These are phyloP conservation scores for Muraenolepis orangiensis DNA, from an alignment of 2,797 vertebrate species.

Conservation along the genomic window DNA sequence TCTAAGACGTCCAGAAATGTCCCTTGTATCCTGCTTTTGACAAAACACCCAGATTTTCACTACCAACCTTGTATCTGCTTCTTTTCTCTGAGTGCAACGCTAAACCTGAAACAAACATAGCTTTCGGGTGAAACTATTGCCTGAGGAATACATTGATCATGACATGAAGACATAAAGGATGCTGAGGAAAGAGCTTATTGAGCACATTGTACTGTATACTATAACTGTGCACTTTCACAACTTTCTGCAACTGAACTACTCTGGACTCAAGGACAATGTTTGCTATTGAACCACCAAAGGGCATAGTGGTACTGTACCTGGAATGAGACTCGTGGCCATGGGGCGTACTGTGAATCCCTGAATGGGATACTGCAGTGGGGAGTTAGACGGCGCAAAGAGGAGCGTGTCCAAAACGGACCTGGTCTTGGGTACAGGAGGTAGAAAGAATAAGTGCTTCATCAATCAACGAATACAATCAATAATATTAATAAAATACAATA, in stretches of 20 bases:
- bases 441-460: not conserved
- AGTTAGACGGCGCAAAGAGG: constrained; percentile 46
- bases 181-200: not conserved
- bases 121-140: not conserved
- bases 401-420: constrained; percentile 27
- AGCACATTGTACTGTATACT: not conserved
- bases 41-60: not conserved
- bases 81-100: constrained; percentile 17
- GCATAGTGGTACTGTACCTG: constrained; percentile 35
- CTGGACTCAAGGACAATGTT: not conserved
- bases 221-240: too few relatives aligned
- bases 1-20: not conserved
- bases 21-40: not conserved
- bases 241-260: not conserved
- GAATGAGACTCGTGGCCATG: constrained; percentile 38
- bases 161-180: not conserved
- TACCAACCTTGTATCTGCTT: constrained; percentile 39
- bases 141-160: not conserved
- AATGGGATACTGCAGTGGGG: constrained; percentile 56
- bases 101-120: constrained; percentile 34
- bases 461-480: not conserved
- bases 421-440: constrained; percentile 24
- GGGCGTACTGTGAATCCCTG: constrained; percentile 48
- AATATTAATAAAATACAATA: too few relatives aligned
- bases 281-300: not conserved